Evolutionary conservation across 2,888 invertebrate species (phyloP).

Genomic region (Limnephilus lunatus): DNA sequence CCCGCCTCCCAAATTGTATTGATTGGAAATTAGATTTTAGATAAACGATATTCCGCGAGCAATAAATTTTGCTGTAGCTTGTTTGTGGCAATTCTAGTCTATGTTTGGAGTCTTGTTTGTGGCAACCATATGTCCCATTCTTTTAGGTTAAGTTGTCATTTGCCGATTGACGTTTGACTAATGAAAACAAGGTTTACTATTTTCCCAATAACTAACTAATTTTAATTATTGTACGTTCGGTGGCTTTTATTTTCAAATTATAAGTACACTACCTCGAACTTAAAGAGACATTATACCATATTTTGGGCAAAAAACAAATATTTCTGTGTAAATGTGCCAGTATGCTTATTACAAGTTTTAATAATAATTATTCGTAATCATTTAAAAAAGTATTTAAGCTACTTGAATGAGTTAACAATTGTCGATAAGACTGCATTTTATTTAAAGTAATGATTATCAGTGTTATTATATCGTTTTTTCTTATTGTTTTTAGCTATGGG

Average conservation of each 20-base stretch:
- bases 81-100: not conserved
- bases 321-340: not conserved
- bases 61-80: no score
- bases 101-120: not conserved
- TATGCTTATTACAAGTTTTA: not conserved
- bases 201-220: not conserved
- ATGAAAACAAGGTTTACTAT: constrained; percentile 26
- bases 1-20: no score
- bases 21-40: no score
- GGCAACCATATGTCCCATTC: constrained; percentile 9
- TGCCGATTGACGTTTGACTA: constrained; percentile 30
- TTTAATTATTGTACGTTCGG: not conserved
- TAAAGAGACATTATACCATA: not conserved
- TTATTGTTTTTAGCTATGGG: constrained; percentile 78
- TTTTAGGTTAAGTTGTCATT: constrained; percentile 44
- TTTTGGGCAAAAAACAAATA: not conserved
- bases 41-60: no score
- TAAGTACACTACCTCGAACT: no score
- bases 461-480: not conserved
- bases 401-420: not conserved
- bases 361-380: not conserved
- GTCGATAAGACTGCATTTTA: not conserved
- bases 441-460: not conserved
- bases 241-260: no score
- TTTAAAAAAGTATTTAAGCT: not conserved